phyloP scores from a whole-genome alignment of 2,113 vertebrate species.

The Burhinus bistriatus region DNA sequence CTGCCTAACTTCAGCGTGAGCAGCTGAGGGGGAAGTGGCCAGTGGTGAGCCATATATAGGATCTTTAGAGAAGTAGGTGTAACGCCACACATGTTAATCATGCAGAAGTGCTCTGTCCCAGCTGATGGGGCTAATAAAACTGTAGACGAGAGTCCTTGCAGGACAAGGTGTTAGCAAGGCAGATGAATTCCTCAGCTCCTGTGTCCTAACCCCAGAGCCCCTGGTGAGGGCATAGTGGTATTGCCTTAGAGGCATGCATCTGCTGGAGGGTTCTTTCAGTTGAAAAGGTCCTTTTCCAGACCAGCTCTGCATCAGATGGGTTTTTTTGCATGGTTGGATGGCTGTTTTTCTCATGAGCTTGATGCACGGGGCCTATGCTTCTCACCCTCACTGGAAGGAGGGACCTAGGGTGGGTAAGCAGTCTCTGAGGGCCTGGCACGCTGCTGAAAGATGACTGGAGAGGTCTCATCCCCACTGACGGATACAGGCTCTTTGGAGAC shows the following conservation, averaged over 20 bases:
- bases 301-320: not conserved
- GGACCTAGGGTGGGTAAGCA: not conserved
- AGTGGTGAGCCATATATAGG: not conserved
- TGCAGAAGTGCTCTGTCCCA: not conserved
- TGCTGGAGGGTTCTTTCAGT: not conserved
- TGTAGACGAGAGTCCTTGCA: not conserved
- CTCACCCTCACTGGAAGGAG: not conserved
- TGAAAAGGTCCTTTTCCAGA: not conserved
- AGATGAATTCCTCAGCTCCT: not conserved
- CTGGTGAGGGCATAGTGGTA: not conserved
- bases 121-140: not conserved
- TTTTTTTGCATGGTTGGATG: not conserved
- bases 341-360: not conserved
- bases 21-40: slow-evolving; percentile 44
- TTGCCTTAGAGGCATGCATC: not conserved
- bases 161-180: not conserved
- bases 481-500: not conserved
- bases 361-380: not conserved
- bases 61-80: slow-evolving; percentile 38
- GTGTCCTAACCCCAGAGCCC: not conserved
- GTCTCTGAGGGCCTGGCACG: not conserved
- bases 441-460: not conserved
- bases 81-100: not conserved
- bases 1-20: not conserved
- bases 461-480: not conserved